A percentile compares a stretch with the other conserved stretches of the same genome.
Evolutionary conservation across 2,797 vertebrate species (phyloP).

Genomic region (Pampus argenteus): DNA sequence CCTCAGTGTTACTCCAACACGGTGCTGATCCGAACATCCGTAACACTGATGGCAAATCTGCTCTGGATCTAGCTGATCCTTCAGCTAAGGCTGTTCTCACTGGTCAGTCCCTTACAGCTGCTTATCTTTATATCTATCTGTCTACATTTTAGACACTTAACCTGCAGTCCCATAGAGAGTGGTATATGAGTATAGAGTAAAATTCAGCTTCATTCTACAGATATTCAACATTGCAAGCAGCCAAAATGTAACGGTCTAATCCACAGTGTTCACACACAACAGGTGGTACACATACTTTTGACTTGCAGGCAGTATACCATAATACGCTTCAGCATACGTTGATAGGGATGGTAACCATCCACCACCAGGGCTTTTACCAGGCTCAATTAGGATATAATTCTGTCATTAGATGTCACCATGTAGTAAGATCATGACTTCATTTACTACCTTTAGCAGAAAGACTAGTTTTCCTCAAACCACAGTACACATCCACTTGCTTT

Average conservation of each 20-base stretch:
- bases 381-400: no score
- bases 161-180: background rate
- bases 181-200: background rate
- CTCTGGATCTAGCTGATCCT: constrained; percentile 96
- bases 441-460: no score
- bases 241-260: background rate
- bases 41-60: constrained; percentile 98
- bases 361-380: no score
- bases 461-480: background rate
- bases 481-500: background rate
- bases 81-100: constrained; percentile 98
- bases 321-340: no score
- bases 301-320: background rate
- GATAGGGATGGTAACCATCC: no score
- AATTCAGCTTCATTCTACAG: background rate
- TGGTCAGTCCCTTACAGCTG: constrained; percentile 83
- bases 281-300: background rate
- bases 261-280: background rate
- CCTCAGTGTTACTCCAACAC: constrained; percentile 96
- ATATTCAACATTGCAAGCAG: background rate
- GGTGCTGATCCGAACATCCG: constrained; percentile 98
- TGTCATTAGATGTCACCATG: no score
- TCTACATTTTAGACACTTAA: background rate
- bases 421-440: no score
- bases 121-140: background rate